Evolutionary conservation across 2,888 invertebrate genomes (phyloP).

Genomic region (Choreutis nemorana): DNA sequence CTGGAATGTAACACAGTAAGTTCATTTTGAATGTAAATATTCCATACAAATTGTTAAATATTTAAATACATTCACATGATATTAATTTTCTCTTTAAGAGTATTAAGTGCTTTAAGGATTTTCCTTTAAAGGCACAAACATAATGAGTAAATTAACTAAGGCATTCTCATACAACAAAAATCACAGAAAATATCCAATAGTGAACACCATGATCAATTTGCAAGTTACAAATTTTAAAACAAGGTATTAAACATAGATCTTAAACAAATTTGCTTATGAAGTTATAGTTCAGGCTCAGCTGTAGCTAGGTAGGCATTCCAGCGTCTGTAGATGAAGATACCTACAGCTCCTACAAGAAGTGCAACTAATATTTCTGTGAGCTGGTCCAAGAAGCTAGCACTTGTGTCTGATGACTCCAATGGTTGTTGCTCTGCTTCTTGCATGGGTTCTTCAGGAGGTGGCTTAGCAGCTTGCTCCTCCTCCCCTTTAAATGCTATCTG

Average conservation of each 20-base stretch:
- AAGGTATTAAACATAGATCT: not conserved
- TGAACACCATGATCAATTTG: not conserved
- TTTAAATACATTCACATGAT: too few relatives aligned
- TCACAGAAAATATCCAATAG: too few relatives aligned
- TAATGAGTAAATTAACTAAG: too few relatives aligned
- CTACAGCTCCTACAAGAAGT: conserved; percentile 47
- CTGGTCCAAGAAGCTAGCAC: conserved; percentile 47
- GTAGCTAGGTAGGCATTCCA: conserved; percentile 34
- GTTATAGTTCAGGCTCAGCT: conserved; percentile 37
- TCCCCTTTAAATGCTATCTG: conserved; percentile 62
- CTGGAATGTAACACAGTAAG: too few relatives aligned
- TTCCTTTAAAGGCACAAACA: too few relatives aligned
- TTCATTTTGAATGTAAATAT: too few relatives aligned
- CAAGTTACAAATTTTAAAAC: not conserved
- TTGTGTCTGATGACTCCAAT: conserved; percentile 41
- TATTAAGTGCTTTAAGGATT: too few relatives aligned
- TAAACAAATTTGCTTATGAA: not conserved
- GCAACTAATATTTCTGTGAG: conserved; percentile 49
- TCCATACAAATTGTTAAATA: too few relatives aligned
- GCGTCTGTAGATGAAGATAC: conserved; percentile 52
- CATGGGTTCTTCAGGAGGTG: conserved; percentile 29
- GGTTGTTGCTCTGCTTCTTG: conserved; percentile 33
- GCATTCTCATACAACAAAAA: too few relatives aligned
- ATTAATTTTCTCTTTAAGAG: too few relatives aligned
- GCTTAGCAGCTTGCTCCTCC: conserved; percentile 43